Evolutionary conservation across 2,888 invertebrate species (phyloP), one percentile per base, ranked within the genome.

Genomic region (Euplexia lucipara): DNA sequence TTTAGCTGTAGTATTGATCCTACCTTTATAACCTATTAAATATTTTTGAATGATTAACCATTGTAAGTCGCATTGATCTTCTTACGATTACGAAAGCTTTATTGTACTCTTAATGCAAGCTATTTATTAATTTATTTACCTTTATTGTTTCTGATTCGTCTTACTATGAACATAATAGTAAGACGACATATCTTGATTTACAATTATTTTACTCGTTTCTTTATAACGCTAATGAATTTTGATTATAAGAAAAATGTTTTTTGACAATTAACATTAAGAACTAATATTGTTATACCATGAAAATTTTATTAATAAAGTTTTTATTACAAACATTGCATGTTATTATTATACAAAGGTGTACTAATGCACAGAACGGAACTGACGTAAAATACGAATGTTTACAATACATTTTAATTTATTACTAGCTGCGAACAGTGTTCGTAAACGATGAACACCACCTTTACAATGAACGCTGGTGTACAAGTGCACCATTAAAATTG

Each of bases 241-340:
- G 16, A 70, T 67, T 61, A 7, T 74, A 75, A 73, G 71, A 35
- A 30, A 70, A 73, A 69, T 61, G 45, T 54, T 68, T 68, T 75
- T 72, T 70, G 58, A 70, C 67, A 61, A 48, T 64, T 75, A 71
- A 74, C 53, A 42, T 59, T 78, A 72, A 67, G 62, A 77, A 88
- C 88, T 91, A 91, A 90, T 88, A 75, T 87, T 88, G 83, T 88
- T 88, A 79, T 75, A 80, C 53, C 58, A 74, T 82, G 62, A 73
- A 84, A 76, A 82, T 82, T 83, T 80, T 86, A 85, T 80, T 83
- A 89, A 88, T 89, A 90, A 88, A 90, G 61, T 72, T 80, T 80
- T 81, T 77, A 81, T 81, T 81, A 69, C 53, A 16, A 32, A 59
- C 0, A 34, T 53, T 7, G 7, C 9, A 32, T 63, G 34, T 44